Conservation (phyloP, 2,888 invertebrate genomes). For the Blastobasis lacticolella region DNA sequence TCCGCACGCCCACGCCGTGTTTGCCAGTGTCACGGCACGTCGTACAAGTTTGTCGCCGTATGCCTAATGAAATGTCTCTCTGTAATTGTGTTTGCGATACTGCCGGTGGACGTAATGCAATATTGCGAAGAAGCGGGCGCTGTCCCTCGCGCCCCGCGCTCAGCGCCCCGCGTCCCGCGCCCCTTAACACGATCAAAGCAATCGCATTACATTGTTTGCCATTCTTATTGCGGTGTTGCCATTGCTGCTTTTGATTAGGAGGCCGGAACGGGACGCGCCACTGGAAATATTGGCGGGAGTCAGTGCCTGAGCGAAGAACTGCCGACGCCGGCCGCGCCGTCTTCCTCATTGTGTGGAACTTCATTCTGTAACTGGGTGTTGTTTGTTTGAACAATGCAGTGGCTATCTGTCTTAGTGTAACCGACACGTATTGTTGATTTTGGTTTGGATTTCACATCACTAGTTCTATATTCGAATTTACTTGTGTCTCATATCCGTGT, state of each 20-base stretch:
- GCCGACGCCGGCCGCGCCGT: too few relatives aligned
- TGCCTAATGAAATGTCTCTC: conserved; percentile 16
- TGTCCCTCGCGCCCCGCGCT: conserved; percentile 7
- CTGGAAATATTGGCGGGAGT: too few relatives aligned
- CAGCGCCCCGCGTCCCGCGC: conserved; percentile 1
- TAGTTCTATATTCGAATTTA: too few relatives aligned
- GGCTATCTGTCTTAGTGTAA: too few relatives aligned
- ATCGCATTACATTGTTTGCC: conserved; percentile 19
- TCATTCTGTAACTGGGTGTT: too few relatives aligned
- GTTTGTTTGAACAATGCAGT: too few relatives aligned
- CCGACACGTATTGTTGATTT: too few relatives aligned
- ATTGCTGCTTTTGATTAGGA: background rate
- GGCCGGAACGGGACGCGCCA: too few relatives aligned
- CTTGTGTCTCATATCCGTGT: too few relatives aligned
- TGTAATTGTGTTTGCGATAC: conserved; percentile 22
- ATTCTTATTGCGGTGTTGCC: background rate
- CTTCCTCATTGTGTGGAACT: too few relatives aligned
- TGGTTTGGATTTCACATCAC: too few relatives aligned
- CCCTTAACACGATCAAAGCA: conserved; percentile 22
- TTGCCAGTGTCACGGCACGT: background rate
- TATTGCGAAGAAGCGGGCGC: conserved; percentile 16
- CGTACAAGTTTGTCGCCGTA: conserved; percentile 2
- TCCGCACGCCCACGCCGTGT: background rate
- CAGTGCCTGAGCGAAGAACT: too few relatives aligned
- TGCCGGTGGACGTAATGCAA: conserved; percentile 15